phyloP scores from a whole-genome alignment of 53 echinoderm and acorn worm genomes.

The Henricia sp. region DNA sequence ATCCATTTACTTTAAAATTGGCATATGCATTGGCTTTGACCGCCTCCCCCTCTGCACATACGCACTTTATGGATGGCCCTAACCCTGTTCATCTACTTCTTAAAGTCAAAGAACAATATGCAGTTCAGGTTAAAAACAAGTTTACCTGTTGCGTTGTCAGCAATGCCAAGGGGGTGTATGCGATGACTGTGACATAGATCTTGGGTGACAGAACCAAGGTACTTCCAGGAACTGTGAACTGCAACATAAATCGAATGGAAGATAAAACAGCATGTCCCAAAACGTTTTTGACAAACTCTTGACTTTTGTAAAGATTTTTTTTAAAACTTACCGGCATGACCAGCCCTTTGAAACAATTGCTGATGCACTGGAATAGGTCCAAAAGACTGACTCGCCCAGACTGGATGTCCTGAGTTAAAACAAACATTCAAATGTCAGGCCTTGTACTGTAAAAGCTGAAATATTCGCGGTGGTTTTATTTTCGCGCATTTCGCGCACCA shows the following conservation, averaged over 20 bases:
- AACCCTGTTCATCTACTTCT: no score
- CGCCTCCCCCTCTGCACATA: no score
- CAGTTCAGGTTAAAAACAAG: not conserved
- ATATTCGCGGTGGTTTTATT: no score
- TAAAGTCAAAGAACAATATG: no score
- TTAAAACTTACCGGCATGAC: slow-evolving; percentile 73
- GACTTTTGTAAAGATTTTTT: not conserved
- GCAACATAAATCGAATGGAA: not conserved
- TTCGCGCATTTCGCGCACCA: no score
- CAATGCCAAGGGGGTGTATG: slow-evolving; percentile 86
- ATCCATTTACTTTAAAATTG: no score
- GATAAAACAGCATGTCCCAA: no score
- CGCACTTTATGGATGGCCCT: no score
- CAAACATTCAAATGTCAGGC: not conserved
- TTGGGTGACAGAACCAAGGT: slow-evolving; percentile 72
- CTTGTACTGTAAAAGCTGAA: no score
- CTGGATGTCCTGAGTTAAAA: slow-evolving; percentile 75
- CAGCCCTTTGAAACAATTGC: slow-evolving; percentile 90
- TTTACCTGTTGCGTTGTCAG: slow-evolving; percentile 91
- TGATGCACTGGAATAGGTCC: slow-evolving; percentile 73
- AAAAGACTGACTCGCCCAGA: slow-evolving; percentile 81
- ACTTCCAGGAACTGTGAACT: slow-evolving; percentile 93
- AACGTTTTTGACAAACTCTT: not conserved
- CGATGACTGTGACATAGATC: slow-evolving; percentile 93
- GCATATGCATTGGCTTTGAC: no score